phyloP scores from a whole-genome alignment of 2,797 vertebrate genomes.

The Gobio occitaniae region DNA sequence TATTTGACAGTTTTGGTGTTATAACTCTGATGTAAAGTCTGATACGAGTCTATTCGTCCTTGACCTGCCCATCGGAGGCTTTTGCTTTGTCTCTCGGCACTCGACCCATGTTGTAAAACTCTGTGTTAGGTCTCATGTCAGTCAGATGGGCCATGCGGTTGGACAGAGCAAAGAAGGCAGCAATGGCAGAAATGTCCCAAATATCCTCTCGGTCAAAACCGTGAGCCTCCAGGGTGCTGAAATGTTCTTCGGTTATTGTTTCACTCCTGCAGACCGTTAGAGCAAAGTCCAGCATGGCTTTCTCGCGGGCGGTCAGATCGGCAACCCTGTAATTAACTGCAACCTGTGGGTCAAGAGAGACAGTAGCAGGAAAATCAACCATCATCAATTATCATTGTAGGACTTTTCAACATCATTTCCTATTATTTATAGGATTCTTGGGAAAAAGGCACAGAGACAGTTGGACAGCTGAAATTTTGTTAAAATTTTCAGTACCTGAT shows the following conservation, averaged over 20 bases:
- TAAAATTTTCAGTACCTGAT: conserved; percentile 77
- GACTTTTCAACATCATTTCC: not conserved
- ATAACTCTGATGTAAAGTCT: not conserved
- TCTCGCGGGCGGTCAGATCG: conserved; percentile 77
- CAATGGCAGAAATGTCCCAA: conserved; percentile 86
- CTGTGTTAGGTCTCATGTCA: conserved; percentile 81
- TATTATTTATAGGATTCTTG: not conserved
- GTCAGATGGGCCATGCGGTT: conserved; percentile 84
- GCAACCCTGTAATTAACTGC: conserved; percentile 82
- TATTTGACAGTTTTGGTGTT: not conserved
- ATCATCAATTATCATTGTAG: no score
- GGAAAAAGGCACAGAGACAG: not conserved
- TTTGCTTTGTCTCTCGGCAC: conserved; percentile 69
- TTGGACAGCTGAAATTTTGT: not conserved
- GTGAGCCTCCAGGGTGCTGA: conserved; percentile 79
- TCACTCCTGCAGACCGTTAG: conserved; percentile 81
- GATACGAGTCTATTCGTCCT: conserved; percentile 21
- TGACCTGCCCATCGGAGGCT: conserved; percentile 25
- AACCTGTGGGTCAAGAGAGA: conserved; percentile 73
- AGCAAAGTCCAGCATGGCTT: conserved; percentile 87
- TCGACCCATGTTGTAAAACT: conserved; percentile 86
- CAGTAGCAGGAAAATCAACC: not conserved
- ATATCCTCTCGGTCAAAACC: conserved; percentile 86
- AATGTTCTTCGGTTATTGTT: conserved; percentile 84
- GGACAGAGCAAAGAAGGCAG: conserved; percentile 88